phyloP scores from a whole-genome alignment of 1,140 invertebrate genomes.

The Drosophila fuyamai region DNA sequence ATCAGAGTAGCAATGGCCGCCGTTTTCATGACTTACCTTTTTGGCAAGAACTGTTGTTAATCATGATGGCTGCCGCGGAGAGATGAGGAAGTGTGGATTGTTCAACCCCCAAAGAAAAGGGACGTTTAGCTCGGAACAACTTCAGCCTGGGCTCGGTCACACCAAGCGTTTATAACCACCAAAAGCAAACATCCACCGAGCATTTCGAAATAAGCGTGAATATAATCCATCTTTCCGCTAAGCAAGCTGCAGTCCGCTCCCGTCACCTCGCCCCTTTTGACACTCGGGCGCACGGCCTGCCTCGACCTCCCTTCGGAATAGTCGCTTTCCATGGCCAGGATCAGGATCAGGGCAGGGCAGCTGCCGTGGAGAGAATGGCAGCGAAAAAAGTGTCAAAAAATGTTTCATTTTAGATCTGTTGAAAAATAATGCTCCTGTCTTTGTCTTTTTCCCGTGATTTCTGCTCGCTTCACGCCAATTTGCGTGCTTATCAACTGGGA shows the following conservation, averaged over 20 bases:
- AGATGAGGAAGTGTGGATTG: neutral
- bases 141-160: slow-evolving; percentile 57
- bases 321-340: slow-evolving; percentile 16
- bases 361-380: slow-evolving; percentile 30
- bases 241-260: slow-evolving; percentile 66
- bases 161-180: slow-evolving; percentile 82
- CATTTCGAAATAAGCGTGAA: slow-evolving; percentile 80
- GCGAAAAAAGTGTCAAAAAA: slow-evolving; percentile 80
- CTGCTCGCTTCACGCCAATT: slow-evolving; percentile 82
- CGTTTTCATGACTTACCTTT: slow-evolving; percentile 5
- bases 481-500: slow-evolving; percentile 70
- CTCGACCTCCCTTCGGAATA: slow-evolving; percentile 30
- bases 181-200: slow-evolving; percentile 83
- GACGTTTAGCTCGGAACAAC: neutral
- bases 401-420: slow-evolving; percentile 81
- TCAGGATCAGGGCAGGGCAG: slow-evolving; percentile 35
- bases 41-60: slow-evolving; percentile 6
- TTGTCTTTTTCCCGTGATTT: slow-evolving; percentile 71
- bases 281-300: slow-evolving; percentile 16
- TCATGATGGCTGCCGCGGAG: slow-evolving; percentile 30
- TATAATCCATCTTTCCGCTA: slow-evolving; percentile 80
- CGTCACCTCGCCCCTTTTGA: slow-evolving; percentile 11
- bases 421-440: slow-evolving; percentile 72
- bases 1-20: neutral
- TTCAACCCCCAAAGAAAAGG: slow-evolving; percentile 17